A percentile compares a stretch with the other conserved stretches of the same genome.
These are phyloP conservation scores for Helleia helle DNA, from an alignment of 2,888 invertebrate genomes.

Conservation along the genomic window DNA sequence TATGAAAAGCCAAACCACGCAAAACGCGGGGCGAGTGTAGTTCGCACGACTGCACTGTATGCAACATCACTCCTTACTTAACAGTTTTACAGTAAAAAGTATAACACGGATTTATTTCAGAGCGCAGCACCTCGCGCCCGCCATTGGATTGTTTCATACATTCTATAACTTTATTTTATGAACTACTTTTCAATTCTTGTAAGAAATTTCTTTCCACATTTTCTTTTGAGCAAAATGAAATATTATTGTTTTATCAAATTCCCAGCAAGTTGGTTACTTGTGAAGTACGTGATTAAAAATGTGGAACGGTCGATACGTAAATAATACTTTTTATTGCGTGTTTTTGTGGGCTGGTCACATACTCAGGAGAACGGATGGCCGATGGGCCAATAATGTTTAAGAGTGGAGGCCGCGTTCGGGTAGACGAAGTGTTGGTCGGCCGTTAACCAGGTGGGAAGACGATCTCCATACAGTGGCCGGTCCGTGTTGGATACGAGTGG, in stretches of 20 bases:
- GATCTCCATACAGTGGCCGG: no score
- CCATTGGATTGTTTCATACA: slow-evolving; percentile 16
- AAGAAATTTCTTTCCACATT: slow-evolving; percentile 5
- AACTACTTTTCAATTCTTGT: not conserved
- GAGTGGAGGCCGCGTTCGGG: no score
- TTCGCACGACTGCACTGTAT: slow-evolving; percentile 7
- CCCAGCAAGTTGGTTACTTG: no score
- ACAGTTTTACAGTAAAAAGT: slow-evolving; percentile 17
- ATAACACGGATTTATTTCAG: slow-evolving; percentile 18
- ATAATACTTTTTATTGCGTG: no score
- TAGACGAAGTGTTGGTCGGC: no score
- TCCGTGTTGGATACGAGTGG: no score
- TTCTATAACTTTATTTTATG: slow-evolving; percentile 7
- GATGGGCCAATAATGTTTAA: no score
- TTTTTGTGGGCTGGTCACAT: no score
- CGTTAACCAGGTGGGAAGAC: no score
- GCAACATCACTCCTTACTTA: slow-evolving; percentile 19
- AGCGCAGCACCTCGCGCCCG: slow-evolving; percentile 13
- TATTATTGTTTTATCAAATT: not conserved
- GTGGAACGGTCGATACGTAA: no score
- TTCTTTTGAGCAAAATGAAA: not conserved
- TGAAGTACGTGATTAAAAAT: no score
- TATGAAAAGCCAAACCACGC: slow-evolving; percentile 6
- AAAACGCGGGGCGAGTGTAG: slow-evolving; percentile 6
- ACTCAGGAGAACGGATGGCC: no score